Evolutionary conservation across 2,113 vertebrate species (phyloP), one percentile per base, ranked within the genome.

Genomic region (Cathartes aura): DNA sequence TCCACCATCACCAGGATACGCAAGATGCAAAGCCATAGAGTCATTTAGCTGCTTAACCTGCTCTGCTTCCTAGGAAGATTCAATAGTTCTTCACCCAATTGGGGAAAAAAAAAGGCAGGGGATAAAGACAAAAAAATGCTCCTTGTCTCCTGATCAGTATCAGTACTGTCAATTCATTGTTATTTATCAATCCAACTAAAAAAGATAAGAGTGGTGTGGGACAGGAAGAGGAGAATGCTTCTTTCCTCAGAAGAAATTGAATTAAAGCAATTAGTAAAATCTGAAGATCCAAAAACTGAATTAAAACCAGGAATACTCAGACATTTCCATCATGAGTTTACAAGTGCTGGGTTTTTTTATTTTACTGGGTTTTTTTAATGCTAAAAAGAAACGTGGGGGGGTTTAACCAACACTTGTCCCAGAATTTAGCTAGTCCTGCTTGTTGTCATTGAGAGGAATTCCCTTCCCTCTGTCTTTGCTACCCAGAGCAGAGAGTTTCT

Each of bases 91-190:
- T 56, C 23, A 67, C 12, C 8, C 12, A 48, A 3, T 0, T 27
- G 14, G 42, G 7, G 22, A 2, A 3, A 18, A 29, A 23, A 56
- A 40, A 36, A 34, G 4, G 11, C 4, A 6, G 9, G 3, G 20
- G 5, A 4, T 36, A 74, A 87, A 82, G 48, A 36, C 7, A 23
- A 42, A 72, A 67, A 62, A 10, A 12, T 40, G 42, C 17, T 91
- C 7, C 30, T 55, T 50, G 11, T 72, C 47, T 82, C 27, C 27
- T 62, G 58, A 38, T 62, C 22, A 14, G 24, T 53, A 8, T 53
- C 53, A 50, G 17, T 38, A 32, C 3, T 43, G 23, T 38, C 59
- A 60, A n/a, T 26, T 78, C 26, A 6, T 52, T 43, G 56, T n/a
- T 73, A 34, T 24, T 74, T 52, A 15, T 53, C 19, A 56, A 7